Evolutionary conservation across 2,797 vertebrate species (phyloP).

Genomic region (Amblyraja radiata): DNA sequence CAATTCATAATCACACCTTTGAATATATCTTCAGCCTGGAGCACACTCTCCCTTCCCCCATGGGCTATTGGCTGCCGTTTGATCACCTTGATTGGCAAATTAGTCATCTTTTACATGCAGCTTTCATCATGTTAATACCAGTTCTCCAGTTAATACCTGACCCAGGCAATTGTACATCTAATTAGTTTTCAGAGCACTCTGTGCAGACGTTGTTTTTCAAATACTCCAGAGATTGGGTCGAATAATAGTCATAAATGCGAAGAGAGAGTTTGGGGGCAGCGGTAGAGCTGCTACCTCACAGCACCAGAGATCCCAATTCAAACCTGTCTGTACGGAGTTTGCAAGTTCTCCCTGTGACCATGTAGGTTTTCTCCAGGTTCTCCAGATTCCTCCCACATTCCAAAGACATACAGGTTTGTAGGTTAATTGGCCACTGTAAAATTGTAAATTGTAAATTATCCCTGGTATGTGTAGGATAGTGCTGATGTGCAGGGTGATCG

Average conservation of each 20-base stretch:
- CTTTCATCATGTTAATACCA: neutral
- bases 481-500: too few species aligned
- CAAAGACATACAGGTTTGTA: too few species aligned
- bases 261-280: neutral
- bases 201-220: neutral
- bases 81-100: neutral
- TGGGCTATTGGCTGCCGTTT: neutral
- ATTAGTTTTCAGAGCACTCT: neutral
- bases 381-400: too few species aligned
- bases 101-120: neutral
- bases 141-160: neutral
- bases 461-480: too few species aligned
- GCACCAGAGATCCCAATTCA: too few species aligned
- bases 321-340: too few species aligned
- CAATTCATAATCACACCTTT: neutral
- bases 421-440: too few species aligned
- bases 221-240: neutral
- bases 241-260: neutral
- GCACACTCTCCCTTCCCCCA: too few species aligned
- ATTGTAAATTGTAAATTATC: too few species aligned
- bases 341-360: too few species aligned
- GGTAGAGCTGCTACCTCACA: too few species aligned
- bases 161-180: neutral
- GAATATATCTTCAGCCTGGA: neutral
- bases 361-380: too few species aligned